Conservation (phyloP, 2,113 vertebrate genomes). For the Beaufortia kweichowensis region DNA sequence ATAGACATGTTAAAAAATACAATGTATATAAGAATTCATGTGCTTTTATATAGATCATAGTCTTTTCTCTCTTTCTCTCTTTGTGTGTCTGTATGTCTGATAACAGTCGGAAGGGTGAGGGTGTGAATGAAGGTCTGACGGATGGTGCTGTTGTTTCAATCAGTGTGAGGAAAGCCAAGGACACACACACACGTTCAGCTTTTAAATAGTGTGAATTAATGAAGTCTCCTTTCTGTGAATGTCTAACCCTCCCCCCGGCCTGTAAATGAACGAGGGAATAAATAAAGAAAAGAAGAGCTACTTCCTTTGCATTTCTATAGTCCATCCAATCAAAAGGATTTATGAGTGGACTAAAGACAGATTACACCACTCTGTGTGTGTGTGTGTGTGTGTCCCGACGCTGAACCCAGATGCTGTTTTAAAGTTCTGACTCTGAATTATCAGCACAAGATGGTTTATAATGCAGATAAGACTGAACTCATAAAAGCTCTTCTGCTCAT, state of each 20-base stretch:
- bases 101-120: neutral
- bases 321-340: constrained; percentile 73
- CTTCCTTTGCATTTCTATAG: constrained; percentile 76
- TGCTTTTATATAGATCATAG: too few relatives aligned
- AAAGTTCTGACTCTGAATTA: neutral
- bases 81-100: neutral
- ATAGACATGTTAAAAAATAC: too few relatives aligned
- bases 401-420: constrained; percentile 9
- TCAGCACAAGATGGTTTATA: neutral
- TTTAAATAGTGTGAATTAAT: constrained; percentile 55
- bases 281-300: constrained; percentile 64
- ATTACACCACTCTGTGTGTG: constrained; percentile 62
- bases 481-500: neutral
- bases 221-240: constrained; percentile 52
- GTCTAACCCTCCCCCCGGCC: constrained; percentile 49
- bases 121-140: constrained; percentile 33
- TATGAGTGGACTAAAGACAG: constrained; percentile 67
- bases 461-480: constrained; percentile 64
- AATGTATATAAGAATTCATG: too few relatives aligned
- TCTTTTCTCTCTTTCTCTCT: constrained; percentile 59
- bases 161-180: constrained; percentile 4
- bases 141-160: neutral
- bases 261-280: constrained; percentile 55
- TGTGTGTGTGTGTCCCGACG: constrained; percentile 53
- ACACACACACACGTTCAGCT: constrained; percentile 40